A percentile compares a stretch with the other conserved stretches of the same genome.
phyloP scores from a whole-genome alignment of 2,888 invertebrate genomes.

The Noctua janthe region DNA sequence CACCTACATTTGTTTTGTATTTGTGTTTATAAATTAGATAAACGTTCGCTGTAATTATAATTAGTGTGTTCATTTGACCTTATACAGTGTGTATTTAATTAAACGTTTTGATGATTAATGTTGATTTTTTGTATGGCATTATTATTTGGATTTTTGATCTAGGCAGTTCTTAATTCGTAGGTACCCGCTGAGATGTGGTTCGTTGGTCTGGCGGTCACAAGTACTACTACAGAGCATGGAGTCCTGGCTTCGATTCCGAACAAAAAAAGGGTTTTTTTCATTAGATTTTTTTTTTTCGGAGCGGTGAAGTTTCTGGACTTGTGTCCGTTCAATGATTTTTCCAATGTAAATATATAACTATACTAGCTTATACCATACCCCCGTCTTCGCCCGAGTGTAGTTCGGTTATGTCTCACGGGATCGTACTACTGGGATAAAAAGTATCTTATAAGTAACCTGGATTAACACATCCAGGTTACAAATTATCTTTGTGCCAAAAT shows the following conservation, averaged over 20 bases:
- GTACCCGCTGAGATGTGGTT: neutral
- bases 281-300: too few relatives aligned
- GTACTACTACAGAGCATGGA: neutral
- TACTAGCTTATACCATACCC: too few relatives aligned
- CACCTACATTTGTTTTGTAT: neutral
- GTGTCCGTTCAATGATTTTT: neutral
- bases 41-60: slow-evolving; percentile 44
- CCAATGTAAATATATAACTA: neutral
- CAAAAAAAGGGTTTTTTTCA: neutral
- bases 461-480: too few relatives aligned
- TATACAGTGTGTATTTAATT: slow-evolving; percentile 46
- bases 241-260: neutral
- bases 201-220: neutral
- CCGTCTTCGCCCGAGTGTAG: too few relatives aligned
- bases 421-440: too few relatives aligned
- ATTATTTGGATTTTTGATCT: neutral
- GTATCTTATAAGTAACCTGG: too few relatives aligned
- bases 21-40: slow-evolving; percentile 22
- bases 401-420: too few relatives aligned
- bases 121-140: slow-evolving; percentile 20
- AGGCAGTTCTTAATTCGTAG: neutral
- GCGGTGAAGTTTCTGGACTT: too few relatives aligned
- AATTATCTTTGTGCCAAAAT: too few relatives aligned
- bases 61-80: slow-evolving; percentile 51
- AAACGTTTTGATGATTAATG: slow-evolving; percentile 40